Base-by-base conservation (phyloP, 2,113 vertebrate genomes). In the Cavia aperea region DNA sequence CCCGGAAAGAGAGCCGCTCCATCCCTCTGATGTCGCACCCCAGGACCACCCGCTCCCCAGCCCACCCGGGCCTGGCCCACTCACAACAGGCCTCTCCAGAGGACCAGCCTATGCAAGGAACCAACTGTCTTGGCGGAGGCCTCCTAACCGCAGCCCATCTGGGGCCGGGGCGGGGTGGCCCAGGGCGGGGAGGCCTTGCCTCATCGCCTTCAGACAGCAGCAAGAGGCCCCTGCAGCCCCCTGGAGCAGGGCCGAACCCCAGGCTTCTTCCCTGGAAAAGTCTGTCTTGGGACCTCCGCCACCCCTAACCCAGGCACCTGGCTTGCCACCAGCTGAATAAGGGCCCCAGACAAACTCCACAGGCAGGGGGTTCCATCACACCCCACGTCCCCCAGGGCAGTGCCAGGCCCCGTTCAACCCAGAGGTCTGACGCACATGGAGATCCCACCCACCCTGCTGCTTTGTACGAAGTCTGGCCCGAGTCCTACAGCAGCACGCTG, bases 111-210 rank as follows among this genome's bases (percentile, higher is more conserved):
- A 49, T 92, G 87, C 92, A 88, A 82, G 89, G 93, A 96, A 83
- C 91, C 91, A 79, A 96, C 95, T 54, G 85, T 91, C 91, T 95
- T 96, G 96, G 95, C 88, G 7, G 89, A 95, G 95, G 92, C 78
- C 89, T 89, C 6, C 90, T 95, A 95, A 97, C 96, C 96, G 68
- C 96, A 97, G 94, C 96, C 95, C 96, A 96, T 96, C 95, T 96
- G 96, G 96, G 96, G 91, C 95, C 95, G 70, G 89, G 95, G 93
- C 0, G 90, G 94, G 95, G 96, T 81, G 96, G 96, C 95, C 94
- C 83, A 63, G 94, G 89, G 94, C 16, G 84, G 68, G 70, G 77
- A 81, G 93, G 94, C 96, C 90, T 93, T 89, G 82, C 62, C 96
- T 96, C 91, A 96, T 63, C 70, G 33, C 56, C 95, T 93, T 96